phyloP scores from a whole-genome alignment of 2,888 invertebrate species.

The Melanchra persicariae region DNA sequence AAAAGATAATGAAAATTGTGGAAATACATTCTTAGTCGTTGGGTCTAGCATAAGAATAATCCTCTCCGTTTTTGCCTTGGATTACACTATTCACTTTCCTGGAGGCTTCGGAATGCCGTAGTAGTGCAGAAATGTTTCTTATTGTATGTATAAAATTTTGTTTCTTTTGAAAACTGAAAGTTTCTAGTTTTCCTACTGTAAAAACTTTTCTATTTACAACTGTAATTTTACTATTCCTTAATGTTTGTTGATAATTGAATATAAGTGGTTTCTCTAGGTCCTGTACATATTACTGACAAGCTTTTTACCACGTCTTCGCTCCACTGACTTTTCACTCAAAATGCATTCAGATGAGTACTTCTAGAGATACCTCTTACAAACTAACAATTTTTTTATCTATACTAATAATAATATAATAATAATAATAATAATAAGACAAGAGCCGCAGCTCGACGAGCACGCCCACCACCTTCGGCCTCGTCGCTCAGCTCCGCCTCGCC shows the following conservation, averaged over 20 bases:
- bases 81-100: background rate
- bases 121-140: background rate
- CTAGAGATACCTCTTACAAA: too few relatives aligned
- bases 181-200: background rate
- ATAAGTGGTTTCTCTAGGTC: background rate
- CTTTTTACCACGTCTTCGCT: too few relatives aligned
- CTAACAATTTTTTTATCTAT: too few relatives aligned
- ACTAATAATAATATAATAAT: too few relatives aligned
- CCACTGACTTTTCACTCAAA: too few relatives aligned
- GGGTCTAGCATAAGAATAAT: background rate
- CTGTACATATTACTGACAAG: background rate
- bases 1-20: background rate
- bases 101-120: background rate
- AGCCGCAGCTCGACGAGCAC: too few relatives aligned
- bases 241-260: background rate
- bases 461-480: too few relatives aligned
- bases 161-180: conserved; percentile 5
- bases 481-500: too few relatives aligned
- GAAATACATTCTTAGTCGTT: background rate
- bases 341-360: too few relatives aligned
- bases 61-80: background rate
- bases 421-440: too few relatives aligned
- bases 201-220: background rate
- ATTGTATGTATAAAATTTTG: background rate
- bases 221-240: background rate